Evolutionary conservation across 2,797 vertebrate species (phyloP).

Genomic region (Notolepis coatsorum): DNA sequence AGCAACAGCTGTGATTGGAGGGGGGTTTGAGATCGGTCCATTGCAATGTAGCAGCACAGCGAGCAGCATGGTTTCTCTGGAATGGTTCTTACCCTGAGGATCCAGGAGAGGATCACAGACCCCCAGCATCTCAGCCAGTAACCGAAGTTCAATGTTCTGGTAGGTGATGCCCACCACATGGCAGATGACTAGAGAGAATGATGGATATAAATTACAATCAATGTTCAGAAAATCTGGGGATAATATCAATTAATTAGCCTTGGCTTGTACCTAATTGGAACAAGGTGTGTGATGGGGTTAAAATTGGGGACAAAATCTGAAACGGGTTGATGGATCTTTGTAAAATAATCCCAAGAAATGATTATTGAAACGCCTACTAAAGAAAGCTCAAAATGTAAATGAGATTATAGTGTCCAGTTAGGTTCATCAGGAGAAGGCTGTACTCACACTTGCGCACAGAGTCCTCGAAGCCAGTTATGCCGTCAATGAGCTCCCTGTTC

Average conservation of each 20-base stretch:
- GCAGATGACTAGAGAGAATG: conserved; percentile 86
- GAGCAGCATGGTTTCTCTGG: background rate
- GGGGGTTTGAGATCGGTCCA: too few relatives aligned
- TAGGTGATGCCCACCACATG: conserved; percentile 96
- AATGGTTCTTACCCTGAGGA: conserved; percentile 82
- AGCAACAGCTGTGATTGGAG: too few relatives aligned
- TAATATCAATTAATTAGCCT: background rate
- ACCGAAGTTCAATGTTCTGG: conserved; percentile 91
- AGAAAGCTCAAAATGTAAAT: background rate
- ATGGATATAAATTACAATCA: background rate
- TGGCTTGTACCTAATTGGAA: background rate
- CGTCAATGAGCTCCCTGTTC: conserved; percentile 91
- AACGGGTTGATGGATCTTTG: too few relatives aligned
- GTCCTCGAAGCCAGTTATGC: conserved; percentile 92
- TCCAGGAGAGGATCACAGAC: too few relatives aligned
- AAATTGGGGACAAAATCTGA: background rate
- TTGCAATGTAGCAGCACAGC: background rate
- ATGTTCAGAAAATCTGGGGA: background rate
- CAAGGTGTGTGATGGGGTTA: background rate
- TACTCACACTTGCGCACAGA: conserved; percentile 93
- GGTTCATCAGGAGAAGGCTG: background rate
- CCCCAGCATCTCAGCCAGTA: conserved; percentile 93
- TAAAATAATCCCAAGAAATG: too few relatives aligned
- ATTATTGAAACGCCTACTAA: background rate
- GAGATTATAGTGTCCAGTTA: background rate